Conservation (phyloP, 2,113 vertebrate species). For the zebrafish (Danio rerio) region DNA sequence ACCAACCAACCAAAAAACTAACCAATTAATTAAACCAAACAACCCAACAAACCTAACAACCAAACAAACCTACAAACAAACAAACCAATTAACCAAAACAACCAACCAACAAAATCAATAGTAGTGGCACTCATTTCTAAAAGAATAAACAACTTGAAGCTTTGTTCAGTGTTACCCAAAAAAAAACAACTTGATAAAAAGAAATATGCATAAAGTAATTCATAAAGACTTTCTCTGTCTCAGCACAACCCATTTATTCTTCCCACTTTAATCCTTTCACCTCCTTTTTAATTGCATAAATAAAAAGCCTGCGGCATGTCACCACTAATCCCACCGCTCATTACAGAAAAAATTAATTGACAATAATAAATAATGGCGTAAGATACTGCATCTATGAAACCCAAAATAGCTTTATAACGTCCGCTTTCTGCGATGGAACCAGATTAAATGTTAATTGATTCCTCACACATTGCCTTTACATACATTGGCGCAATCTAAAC, state of each 20-base stretch:
- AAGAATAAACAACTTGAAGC: too few relatives aligned
- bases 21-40: too few relatives aligned
- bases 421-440: neutral
- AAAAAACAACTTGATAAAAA: too few relatives aligned
- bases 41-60: too few relatives aligned
- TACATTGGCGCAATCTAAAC: neutral
- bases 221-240: neutral
- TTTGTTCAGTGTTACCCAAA: too few relatives aligned
- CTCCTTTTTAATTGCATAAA: slow-evolving; percentile 26
- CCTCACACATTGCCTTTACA: neutral
- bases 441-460: slow-evolving; percentile 5
- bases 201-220: too few relatives aligned
- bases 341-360: slow-evolving; percentile 7
- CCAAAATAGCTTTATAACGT: neutral
- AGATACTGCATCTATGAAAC: neutral
- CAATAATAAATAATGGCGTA: neutral
- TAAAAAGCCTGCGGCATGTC: slow-evolving; percentile 17
- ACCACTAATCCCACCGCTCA: slow-evolving; percentile 17
- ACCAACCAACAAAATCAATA: too few relatives aligned
- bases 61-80: too few relatives aligned
- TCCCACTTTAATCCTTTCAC: neutral
- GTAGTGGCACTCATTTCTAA: too few relatives aligned
- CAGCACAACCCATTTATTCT: neutral
- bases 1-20: too few relatives aligned
- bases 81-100: too few relatives aligned